A percentile compares a stretch with the other conserved stretches of the same genome.
Evolutionary conservation across 2,113 vertebrate genomes (phyloP).

Genomic region (Myiozetetes cayanensis): DNA sequence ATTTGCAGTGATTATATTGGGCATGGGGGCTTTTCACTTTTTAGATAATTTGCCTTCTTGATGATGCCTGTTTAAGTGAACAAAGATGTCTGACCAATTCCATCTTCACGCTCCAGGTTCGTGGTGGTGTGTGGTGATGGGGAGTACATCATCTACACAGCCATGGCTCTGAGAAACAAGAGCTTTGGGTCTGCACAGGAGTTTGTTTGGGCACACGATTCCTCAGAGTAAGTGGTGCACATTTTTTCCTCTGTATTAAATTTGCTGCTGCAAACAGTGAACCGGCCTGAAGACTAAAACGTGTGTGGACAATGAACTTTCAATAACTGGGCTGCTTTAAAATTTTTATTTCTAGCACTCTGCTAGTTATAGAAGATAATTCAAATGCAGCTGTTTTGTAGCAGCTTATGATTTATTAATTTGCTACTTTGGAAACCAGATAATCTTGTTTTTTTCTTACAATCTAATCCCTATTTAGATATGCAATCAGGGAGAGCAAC

Average conservation of each 20-base stretch:
- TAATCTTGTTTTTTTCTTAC: not conserved
- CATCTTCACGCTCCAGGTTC: slow-evolving; percentile 73
- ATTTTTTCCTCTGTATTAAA: not conserved
- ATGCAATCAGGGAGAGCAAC: slow-evolving; percentile 96
- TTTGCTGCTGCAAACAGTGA: not conserved
- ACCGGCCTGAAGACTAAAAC: not conserved
- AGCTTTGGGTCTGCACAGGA: slow-evolving; percentile 98
- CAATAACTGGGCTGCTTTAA: not conserved
- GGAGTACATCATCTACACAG: slow-evolving; percentile 98
- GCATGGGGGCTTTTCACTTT: not conserved
- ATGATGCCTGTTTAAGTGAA: not conserved
- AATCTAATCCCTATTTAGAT: slow-evolving; percentile 69
- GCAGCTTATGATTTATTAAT: not conserved
- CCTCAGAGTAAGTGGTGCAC: slow-evolving; percentile 89
- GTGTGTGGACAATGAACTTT: not conserved
- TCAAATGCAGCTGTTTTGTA: not conserved
- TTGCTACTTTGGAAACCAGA: not conserved
- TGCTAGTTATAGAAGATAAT: not conserved
- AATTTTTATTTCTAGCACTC: not conserved
- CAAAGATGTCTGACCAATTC: not conserved
- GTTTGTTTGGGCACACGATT: slow-evolving; percentile 98
- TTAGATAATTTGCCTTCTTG: not conserved
- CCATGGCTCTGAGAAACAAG: slow-evolving; percentile 98
- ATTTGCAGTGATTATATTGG: not conserved
- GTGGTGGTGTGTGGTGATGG: slow-evolving; percentile 98